phyloP scores from a whole-genome alignment of 2,888 invertebrate species.

The Subacronicta megacephala region DNA sequence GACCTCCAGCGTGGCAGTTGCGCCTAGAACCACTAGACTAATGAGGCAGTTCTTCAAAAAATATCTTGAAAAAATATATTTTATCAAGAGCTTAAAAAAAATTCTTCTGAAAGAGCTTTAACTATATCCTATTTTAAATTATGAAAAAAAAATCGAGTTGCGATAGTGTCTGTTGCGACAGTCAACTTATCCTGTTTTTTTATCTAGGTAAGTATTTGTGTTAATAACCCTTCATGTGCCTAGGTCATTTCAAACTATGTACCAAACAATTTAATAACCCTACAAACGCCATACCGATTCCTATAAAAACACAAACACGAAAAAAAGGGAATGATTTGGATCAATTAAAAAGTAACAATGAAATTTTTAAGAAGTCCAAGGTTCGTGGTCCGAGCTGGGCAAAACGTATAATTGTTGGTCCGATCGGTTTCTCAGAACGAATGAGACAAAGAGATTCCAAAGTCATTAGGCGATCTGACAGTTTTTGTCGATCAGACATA shows the following conservation, averaged over 20 bases:
- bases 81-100: too few species aligned
- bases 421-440: slow-evolving; percentile 37
- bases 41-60: too few species aligned
- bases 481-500: slow-evolving; percentile 12
- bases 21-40: too few species aligned
- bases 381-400: slow-evolving; percentile 16
- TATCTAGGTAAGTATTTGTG: too few species aligned
- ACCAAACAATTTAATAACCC: not conserved
- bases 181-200: too few species aligned
- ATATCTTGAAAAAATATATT: too few species aligned
- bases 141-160: too few species aligned
- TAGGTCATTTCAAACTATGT: not conserved
- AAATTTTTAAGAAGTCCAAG: slow-evolving; percentile 42
- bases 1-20: too few species aligned
- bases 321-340: slow-evolving; percentile 10
- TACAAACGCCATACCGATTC: not conserved
- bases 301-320: not conserved
- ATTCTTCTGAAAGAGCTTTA: too few species aligned
- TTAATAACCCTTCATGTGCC: too few species aligned
- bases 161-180: too few species aligned
- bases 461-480: slow-evolving; percentile 28
- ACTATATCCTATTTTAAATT: too few species aligned
- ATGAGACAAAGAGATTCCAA: slow-evolving; percentile 31
- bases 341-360: slow-evolving; percentile 52
- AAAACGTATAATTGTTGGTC: slow-evolving; percentile 41